phyloP scores from a whole-genome alignment of 2,797 vertebrate genomes.

The Scolopax rusticola region DNA sequence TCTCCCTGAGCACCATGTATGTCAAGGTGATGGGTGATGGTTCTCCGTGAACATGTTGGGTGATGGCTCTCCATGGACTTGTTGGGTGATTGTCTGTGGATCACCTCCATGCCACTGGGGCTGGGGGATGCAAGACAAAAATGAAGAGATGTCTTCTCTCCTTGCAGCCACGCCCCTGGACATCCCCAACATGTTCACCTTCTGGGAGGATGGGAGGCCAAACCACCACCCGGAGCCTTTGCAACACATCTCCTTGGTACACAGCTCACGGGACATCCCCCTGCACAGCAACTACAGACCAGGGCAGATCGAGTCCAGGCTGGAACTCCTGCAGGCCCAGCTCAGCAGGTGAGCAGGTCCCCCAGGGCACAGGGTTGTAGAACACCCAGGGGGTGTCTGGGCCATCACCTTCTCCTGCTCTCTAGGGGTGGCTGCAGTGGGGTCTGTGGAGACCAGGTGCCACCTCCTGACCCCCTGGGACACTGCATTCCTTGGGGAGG shows the following conservation, averaged over 20 bases:
- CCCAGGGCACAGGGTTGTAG: background rate
- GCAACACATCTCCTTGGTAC: slow-evolving; percentile 79
- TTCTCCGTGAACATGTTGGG: rapidly evolving
- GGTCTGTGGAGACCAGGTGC: background rate
- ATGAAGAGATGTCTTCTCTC: background rate
- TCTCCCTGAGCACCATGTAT: background rate
- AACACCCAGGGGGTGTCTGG: background rate
- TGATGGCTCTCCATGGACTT: rapidly evolving
- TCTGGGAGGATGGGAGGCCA: slow-evolving; percentile 85
- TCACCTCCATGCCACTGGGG: background rate
- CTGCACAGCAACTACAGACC: slow-evolving; percentile 79
- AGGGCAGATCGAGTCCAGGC: slow-evolving; percentile 86
- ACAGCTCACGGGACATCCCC: slow-evolving; percentile 70
- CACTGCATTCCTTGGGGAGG: background rate
- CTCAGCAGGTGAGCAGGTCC: slow-evolving; percentile 85
- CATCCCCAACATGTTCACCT: slow-evolving; percentile 84
- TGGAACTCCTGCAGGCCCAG: slow-evolving; percentile 93
- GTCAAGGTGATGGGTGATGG: background rate
- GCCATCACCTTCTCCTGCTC: background rate
- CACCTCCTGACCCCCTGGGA: background rate
- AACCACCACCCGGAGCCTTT: slow-evolving; percentile 78
- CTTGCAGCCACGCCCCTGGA: slow-evolving; percentile 78
- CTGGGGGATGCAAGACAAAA: background rate
- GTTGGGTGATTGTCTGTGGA: background rate
- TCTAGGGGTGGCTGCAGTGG: background rate